Evolutionary conservation across 2,888 invertebrate species (phyloP), one percentile per base, ranked within the genome.

Genomic region (Limnephilus marmoratus): DNA sequence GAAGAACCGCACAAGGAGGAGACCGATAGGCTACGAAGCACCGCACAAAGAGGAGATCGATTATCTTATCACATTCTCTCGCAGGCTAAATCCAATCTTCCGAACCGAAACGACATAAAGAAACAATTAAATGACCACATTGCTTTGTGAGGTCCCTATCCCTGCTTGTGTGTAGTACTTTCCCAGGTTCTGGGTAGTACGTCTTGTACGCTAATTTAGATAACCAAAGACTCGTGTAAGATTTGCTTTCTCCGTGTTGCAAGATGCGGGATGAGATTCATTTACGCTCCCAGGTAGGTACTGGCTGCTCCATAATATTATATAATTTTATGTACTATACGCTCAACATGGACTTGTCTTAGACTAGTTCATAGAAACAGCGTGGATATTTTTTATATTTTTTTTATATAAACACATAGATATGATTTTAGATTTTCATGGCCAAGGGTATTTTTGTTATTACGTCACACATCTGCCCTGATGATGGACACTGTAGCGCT

Each of bases 161-260:
- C 24, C n/a, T 68, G 24, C 24, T 68, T 24, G 24, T 24, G 9
- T 68, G 24, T n/a, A 24, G 68, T 68, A 68, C 24, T n/a, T n/a
- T 24, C n/a, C 24, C 9, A 68, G 68, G 24, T 24, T 24, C 24
- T 68, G 68, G 81, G 13, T 90, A 49, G 24, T 91, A 80, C 86
- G 29, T 68, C 81, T 91, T 86, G 85, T 53, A 81, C 86, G 86
- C 85, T 91, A 91, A 91, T 91, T 91, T 91, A 86, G 86, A 80
- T 83, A 90, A 90, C 90, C 90, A 85, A 83, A 85, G 90, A 86
- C 85, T 86, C 91, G 91, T 86, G 86, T 91, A 86, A 81, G 68
- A 91, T 85, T 86, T 86, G 86, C 81, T 80, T 81, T 68, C 86
- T 81, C 80, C 37, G 83, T 53, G 80, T 29, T 83, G 90, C 82